phyloP scores from a whole-genome alignment of 2,888 invertebrate genomes.

The Opisthograptis luteolata region DNA sequence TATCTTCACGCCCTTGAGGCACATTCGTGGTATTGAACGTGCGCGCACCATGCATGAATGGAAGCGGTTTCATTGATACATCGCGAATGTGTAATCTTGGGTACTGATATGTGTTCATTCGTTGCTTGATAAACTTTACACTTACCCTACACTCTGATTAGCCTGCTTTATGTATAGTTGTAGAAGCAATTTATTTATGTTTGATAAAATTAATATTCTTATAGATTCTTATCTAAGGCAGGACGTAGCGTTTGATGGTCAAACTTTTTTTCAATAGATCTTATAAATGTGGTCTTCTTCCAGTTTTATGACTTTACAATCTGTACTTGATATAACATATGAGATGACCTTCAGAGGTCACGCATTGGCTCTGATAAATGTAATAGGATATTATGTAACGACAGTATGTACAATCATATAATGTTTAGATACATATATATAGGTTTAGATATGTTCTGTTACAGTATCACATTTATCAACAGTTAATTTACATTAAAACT shows the following conservation, averaged over 20 bases:
- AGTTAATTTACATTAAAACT: too few species aligned
- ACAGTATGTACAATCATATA: not conserved
- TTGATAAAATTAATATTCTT: not conserved
- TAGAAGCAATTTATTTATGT: conserved; percentile 15
- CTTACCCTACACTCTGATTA: conserved; percentile 12
- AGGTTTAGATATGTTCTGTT: too few species aligned
- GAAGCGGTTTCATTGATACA: conserved; percentile 63
- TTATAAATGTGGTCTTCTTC: not conserved
- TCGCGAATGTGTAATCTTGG: conserved; percentile 58
- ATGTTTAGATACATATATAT: too few species aligned
- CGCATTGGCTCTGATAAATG: not conserved
- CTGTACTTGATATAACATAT: conserved; percentile 5
- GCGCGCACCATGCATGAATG: conserved; percentile 66
- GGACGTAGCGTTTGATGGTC: conserved; percentile 1
- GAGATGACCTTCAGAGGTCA: conserved; percentile 9
- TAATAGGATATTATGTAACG: not conserved
- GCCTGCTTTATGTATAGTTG: not conserved
- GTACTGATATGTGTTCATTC: conserved; percentile 46
- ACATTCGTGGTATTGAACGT: conserved; percentile 60
- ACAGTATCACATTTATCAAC: too few species aligned
- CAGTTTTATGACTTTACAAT: conserved; percentile 1
- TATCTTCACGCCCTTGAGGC: conserved; percentile 58
- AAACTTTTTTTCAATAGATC: not conserved
- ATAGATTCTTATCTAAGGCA: not conserved
- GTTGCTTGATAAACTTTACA: conserved; percentile 23